Conservation (phyloP, 2,888 invertebrate genomes). For the Lasioglossum leucozonium region DNA sequence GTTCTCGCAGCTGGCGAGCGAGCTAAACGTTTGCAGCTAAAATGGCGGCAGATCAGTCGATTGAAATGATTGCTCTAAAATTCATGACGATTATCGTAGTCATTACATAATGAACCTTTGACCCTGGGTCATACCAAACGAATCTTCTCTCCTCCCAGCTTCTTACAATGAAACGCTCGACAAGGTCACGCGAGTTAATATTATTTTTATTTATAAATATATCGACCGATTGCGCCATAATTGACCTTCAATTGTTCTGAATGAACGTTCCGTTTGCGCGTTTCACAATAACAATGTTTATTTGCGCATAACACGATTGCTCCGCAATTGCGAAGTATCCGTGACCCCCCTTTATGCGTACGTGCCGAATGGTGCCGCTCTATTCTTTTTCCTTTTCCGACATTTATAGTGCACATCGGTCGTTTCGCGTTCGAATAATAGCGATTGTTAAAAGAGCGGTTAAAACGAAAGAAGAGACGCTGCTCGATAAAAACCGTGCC, state of each 20-base stretch:
- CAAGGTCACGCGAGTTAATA: neutral
- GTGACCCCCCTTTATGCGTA: neutral
- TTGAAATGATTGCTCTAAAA: neutral
- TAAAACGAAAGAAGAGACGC: neutral
- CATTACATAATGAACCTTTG: neutral
- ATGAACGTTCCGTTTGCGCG: neutral
- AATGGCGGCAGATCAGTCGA: neutral
- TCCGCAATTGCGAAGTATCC: neutral
- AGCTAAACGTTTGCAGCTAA: neutral
- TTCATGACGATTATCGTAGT: neutral
- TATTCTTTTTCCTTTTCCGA: neutral
- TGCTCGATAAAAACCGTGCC: too few species aligned
- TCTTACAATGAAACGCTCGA: neutral
- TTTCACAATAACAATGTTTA: neutral
- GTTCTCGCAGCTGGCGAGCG: neutral
- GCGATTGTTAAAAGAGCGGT: neutral
- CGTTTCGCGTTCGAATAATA: neutral
- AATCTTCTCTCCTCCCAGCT: neutral
- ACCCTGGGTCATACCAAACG: neutral
- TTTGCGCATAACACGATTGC: neutral
- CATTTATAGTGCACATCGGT: neutral
- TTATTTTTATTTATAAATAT: neutral
- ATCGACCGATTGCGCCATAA: neutral
- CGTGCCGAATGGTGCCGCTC: neutral
- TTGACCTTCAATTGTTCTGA: neutral